Evolutionary conservation across 1,140 invertebrate genomes (phyloP), one percentile per base, ranked within the genome.

Genomic region (Rhopalosiphum padi): DNA sequence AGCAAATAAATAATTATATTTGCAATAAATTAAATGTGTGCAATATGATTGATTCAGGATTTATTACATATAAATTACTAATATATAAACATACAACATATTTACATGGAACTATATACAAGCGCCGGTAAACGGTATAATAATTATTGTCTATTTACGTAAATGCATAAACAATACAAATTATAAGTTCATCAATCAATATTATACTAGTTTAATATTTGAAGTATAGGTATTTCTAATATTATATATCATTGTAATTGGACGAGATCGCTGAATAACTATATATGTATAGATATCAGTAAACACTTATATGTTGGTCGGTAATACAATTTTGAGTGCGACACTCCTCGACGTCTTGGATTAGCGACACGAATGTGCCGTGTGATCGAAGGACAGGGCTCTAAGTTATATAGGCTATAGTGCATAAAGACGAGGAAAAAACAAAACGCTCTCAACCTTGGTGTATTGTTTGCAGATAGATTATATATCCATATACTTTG

Each of bases 371-470:
- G 87, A 89, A 41, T 22, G 23, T 55, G 87, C 53, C 87, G 23
- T 21, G 15, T 35, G 87, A 89, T 89, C 35, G 87, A 89, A 89
- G 87, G 87, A 89, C 87, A 53, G 48, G 30, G n/a, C 48, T 88
- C n/a, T 48, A n/a, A 89, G 87, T 89, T 89, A 53, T 89, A 53
- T 89, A 89, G 87, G 51, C 53, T 89, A 89, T 35, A 23, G 30
- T 46, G n/a, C 21, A 86, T 86, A 87, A 87, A 48, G 86, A 89
- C 87, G 43, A 89, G 87, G 87, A 89, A 89, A 89, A 89, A 89
- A 55, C 21, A 41, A 68, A 43, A 85, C 43, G 46, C 21, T 53
- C 53, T 89, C 87, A 55, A 89, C 87, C 87, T 89, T 89, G 87
- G 35, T 25, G 35, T 37, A 89, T 89, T 89, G 87, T 89, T 89